Percentiles rank a stretch among this genome's conserved stretches.
Evolutionary conservation across 2,113 vertebrate species (phyloP).

Genomic region (Nycticebus coucang): DNA sequence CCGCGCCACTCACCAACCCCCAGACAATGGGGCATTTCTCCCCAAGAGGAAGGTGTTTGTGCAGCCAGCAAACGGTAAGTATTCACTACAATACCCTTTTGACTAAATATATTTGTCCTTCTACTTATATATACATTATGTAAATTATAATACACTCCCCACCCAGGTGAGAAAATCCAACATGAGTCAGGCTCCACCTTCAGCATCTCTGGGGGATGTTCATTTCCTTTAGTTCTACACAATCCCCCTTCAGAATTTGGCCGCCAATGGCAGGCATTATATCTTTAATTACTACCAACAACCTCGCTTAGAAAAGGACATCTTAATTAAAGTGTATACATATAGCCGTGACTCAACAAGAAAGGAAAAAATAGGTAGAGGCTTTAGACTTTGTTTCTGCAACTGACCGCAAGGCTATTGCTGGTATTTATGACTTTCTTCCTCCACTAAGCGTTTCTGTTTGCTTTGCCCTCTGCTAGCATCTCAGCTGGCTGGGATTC

Average conservation of each 20-base stretch:
- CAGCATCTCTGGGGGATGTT: neutral
- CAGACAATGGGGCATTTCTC: neutral
- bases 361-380: neutral
- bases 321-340: slow-evolving; percentile 5
- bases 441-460: slow-evolving; percentile 34
- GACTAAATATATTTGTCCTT: neutral
- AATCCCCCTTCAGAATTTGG: neutral
- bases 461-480: slow-evolving; percentile 47
- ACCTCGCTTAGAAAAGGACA: neutral
- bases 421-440: slow-evolving; percentile 51
- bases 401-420: neutral
- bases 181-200: neutral
- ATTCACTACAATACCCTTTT: neutral
- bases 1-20: neutral
- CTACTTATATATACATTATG: neutral
- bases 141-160: neutral
- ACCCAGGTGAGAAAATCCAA: neutral
- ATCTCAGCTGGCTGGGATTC: slow-evolving; percentile 42
- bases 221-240: slow-evolving; percentile 4
- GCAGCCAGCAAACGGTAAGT: neutral
- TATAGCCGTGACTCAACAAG: neutral
- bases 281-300: slow-evolving; percentile 26
- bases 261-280: neutral
- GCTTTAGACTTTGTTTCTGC: slow-evolving; percentile 30
- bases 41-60: neutral